These are phyloP conservation scores for Asbolus verrucosus DNA, from an alignment of 1,140 invertebrate genomes.

Conservation along the genomic window DNA sequence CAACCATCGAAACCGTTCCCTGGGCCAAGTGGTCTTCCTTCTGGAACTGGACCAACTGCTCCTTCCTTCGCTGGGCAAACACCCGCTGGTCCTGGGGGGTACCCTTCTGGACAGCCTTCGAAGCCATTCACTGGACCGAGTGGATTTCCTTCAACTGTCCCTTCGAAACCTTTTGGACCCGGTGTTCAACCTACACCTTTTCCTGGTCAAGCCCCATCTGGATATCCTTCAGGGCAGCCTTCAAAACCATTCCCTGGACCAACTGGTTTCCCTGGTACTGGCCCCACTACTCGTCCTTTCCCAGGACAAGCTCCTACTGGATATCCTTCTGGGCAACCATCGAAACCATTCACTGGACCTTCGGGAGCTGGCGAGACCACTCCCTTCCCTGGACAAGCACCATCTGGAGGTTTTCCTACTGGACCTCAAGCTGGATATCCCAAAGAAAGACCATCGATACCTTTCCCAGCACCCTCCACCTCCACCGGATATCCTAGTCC, in stretches of 20 bases:
- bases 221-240: slow-evolving; percentile 42
- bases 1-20: too few relatives aligned
- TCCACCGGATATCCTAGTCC: not conserved
- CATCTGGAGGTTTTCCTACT: slow-evolving; percentile 53
- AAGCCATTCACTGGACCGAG: not conserved
- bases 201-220: slow-evolving; percentile 32
- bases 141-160: too few relatives aligned
- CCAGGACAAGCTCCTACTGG: slow-evolving; percentile 42
- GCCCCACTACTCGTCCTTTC: not conserved
- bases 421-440: slow-evolving; percentile 33
- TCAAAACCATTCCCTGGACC: slow-evolving; percentile 5
- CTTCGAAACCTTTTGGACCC: not conserved
- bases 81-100: not conserved
- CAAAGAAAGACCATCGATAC: slow-evolving; percentile 48
- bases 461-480: slow-evolving; percentile 7
- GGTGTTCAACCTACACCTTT: slow-evolving; percentile 22
- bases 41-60: slow-evolving; percentile 21
- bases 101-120: slow-evolving; percentile 25
- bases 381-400: slow-evolving; percentile 29
- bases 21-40: not conserved
- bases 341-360: slow-evolving; percentile 10
- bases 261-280: slow-evolving; percentile 43
- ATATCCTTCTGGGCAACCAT: slow-evolving; percentile 39
- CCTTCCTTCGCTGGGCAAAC: slow-evolving; percentile 13
- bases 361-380: slow-evolving; percentile 23